Conservation (phyloP, 2,797 vertebrate species). For the Dryobates pubescens region DNA sequence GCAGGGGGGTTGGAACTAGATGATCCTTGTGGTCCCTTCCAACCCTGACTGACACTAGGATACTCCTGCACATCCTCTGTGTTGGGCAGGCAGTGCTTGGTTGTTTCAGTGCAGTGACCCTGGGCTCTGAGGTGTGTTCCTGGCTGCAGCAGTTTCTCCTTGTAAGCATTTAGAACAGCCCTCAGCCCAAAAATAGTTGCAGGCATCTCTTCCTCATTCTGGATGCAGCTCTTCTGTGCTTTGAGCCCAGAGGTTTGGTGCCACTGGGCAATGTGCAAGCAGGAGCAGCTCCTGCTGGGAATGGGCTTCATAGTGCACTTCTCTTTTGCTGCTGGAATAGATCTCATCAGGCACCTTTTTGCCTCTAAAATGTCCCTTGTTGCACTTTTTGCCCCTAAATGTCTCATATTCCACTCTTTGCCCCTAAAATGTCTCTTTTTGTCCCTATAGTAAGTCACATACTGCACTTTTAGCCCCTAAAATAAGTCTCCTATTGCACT, state of each 20-base stretch:
- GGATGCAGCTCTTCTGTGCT: neutral
- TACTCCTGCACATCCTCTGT: no score
- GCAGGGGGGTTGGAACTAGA: no score
- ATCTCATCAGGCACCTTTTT: no score
- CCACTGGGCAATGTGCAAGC: neutral
- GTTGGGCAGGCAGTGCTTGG: neutral
- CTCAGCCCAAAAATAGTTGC: slow-evolving; percentile 1
- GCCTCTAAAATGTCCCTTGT: no score
- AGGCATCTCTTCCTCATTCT: slow-evolving; percentile 6
- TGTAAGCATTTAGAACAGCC: neutral
- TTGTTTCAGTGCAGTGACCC: slow-evolving; percentile 11
- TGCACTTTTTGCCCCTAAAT: neutral
- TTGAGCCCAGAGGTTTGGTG: neutral
- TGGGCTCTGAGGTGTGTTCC: neutral
- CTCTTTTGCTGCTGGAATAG: neutral
- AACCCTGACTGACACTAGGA: no score
- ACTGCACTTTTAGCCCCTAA: no score
- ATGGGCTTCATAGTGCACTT: neutral
- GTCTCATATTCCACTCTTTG: neutral
- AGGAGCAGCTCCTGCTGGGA: neutral
- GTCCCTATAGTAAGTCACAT: no score
- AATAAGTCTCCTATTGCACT: neutral
- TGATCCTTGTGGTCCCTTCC: no score
- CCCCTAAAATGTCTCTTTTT: neutral
- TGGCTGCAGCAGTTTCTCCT: neutral